Evolutionary conservation across 2,888 invertebrate species (phyloP), one percentile per base, ranked within the genome.

Genomic region (Glaucopsyche alexis): DNA sequence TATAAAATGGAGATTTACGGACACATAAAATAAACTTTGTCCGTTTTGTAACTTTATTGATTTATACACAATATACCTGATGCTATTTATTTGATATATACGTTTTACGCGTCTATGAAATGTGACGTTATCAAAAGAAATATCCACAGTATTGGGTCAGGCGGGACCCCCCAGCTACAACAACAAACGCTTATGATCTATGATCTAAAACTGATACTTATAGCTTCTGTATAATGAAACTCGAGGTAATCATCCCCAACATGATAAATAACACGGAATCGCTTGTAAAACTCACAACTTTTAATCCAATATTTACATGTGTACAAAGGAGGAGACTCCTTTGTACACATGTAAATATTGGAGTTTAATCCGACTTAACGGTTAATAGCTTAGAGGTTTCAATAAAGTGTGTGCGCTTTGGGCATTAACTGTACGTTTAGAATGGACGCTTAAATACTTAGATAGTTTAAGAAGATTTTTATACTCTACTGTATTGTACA

Each of bases 151-250:
- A 85, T 84, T 79, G 82, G 80, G 84, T 84, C 86, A 82, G 80
- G 79, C 81, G 85, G 85, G 91, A 91, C 91, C 91, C 90, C 91
- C 92, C 92, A 84, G 81, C 86, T 82, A 82, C 85, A 82, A 82
- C 83, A 82, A 82, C 83, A 84, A 85, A 87, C 85, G 82, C 89
- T 89, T 91, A 91, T 92, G 93, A 93, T 93, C 91, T 92, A 93
- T 91, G 93, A 92, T 91, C 87, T 89, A 93, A 91, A 93, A 92
- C 87, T 90, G 93, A 93, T 93, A 92, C 92, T 91, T 90, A 89
- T 91, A 89, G 92, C 93, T 92, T 91, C 93, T 90, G 93, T 92
- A 88, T 90, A 89, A 83, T 82, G 83, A 74, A 42, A 42, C 42
- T 82, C 83, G 82, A 79, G 79, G 78, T 80, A 79, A 79, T 79